Conservation (phyloP, 1,140 invertebrate species). For the Drosophila dunni region DNA sequence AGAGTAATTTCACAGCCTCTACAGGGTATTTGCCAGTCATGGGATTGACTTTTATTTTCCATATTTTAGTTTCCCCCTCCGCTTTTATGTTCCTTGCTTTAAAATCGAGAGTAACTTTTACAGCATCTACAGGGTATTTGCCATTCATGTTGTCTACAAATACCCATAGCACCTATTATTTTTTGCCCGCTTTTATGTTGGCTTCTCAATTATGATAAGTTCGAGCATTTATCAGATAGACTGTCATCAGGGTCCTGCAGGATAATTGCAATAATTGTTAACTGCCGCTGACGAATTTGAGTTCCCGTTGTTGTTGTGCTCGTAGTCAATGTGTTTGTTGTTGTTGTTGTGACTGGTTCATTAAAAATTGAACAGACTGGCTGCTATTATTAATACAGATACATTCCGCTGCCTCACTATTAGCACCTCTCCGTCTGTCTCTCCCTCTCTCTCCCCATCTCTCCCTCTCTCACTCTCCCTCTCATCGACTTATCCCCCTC, state of each 20-base stretch:
- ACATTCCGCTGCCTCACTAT: neutral
- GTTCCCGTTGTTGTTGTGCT: conserved; percentile 1
- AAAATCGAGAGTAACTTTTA: no score
- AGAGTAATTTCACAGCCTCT: no score
- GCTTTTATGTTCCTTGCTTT: no score
- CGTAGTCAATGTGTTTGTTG: neutral
- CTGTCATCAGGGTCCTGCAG: neutral
- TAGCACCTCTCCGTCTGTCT: neutral
- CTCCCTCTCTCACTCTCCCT: neutral
- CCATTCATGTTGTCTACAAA: neutral
- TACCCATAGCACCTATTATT: neutral
- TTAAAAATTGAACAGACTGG: conserved; percentile 60
- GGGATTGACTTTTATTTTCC: no score
- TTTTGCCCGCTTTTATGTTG: neutral
- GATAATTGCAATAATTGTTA: conserved; percentile 27
- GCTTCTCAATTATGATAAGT: conserved; percentile 28
- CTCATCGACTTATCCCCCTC: neutral
- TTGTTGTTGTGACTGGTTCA: conserved; percentile 37
- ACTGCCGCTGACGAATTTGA: neutral
- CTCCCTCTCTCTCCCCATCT: neutral
- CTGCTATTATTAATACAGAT: conserved; percentile 44
- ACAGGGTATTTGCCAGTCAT: no score
- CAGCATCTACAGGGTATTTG: neutral
- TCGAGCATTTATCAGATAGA: conserved; percentile 23
- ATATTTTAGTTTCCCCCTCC: no score